phyloP scores from a whole-genome alignment of 2,888 invertebrate genomes.

The Dinocampus coccinellae region DNA sequence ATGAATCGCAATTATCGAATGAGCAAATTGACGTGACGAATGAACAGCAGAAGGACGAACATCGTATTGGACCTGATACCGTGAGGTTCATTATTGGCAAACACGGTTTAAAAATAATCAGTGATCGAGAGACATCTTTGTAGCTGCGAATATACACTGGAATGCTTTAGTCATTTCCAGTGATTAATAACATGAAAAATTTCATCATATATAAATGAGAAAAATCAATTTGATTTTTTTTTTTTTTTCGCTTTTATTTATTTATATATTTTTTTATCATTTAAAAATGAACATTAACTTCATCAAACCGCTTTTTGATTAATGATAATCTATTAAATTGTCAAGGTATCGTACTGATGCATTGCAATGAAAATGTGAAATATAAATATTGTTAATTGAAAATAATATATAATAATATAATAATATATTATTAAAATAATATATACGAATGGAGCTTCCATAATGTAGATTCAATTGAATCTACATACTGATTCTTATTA shows the following conservation, averaged over 20 bases:
- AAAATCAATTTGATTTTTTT: neutral
- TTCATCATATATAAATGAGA: neutral
- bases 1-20: slow-evolving; percentile 12
- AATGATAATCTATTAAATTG: neutral
- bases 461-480: neutral
- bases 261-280: neutral
- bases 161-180: slow-evolving; percentile 44
- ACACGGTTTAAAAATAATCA: slow-evolving; percentile 84
- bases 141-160: slow-evolving; percentile 56
- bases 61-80: slow-evolving; percentile 70
- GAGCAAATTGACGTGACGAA: slow-evolving; percentile 42
- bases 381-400: neutral
- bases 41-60: neutral
- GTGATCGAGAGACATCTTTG: slow-evolving; percentile 80
- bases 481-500: neutral
- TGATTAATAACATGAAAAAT: neutral
- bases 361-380: neutral
- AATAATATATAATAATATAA: neutral
- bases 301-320: neutral
- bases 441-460: slow-evolving; percentile 15
- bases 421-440: neutral
- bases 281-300: neutral
- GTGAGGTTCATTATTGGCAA: slow-evolving; percentile 82
- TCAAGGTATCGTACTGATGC: neutral
- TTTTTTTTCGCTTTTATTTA: neutral